These are phyloP conservation scores for Drosophila varians DNA, from an alignment of 1,140 invertebrate species.

Conservation along the genomic window DNA sequence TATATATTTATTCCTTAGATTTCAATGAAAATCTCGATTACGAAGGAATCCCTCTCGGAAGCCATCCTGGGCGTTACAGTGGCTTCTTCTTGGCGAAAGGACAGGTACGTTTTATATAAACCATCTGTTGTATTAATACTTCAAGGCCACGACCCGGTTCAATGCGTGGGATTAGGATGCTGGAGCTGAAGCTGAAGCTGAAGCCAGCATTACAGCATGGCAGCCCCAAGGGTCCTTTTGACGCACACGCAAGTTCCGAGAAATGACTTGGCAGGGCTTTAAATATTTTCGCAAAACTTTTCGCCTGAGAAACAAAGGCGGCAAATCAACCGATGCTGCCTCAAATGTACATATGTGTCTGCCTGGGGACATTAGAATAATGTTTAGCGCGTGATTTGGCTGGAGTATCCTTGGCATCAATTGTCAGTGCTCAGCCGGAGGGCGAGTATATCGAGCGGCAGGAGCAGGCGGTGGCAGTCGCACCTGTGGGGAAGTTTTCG, in stretches of 20 bases:
- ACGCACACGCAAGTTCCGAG: conserved; percentile 37
- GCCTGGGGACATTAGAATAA: conserved; percentile 72
- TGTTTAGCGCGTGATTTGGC: conserved; percentile 76
- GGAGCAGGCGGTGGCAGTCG: conserved; percentile 7
- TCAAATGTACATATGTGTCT: conserved; percentile 38
- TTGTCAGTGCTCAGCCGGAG: conserved; percentile 69
- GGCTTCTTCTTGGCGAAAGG: not conserved
- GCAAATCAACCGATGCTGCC: not conserved
- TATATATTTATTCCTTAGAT: no score
- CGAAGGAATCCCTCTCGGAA: no score
- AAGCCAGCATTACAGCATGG: no score
- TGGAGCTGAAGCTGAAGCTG: not conserved
- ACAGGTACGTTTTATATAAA: conserved; percentile 6
- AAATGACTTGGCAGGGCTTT: conserved; percentile 53
- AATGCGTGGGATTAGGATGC: conserved; percentile 44
- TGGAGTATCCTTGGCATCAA: conserved; percentile 62
- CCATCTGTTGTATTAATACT: conserved; percentile 39
- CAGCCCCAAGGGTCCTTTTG: conserved; percentile 34
- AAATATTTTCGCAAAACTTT: conserved; percentile 49
- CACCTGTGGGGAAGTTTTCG: conserved; percentile 33
- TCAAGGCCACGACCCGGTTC: conserved; percentile 46
- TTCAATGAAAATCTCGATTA: no score
- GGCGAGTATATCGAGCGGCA: conserved; percentile 62
- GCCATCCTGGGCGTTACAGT: no score
- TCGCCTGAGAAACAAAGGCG: conserved; percentile 9